A percentile compares a stretch with the other conserved stretches of the same genome.
Conservation (phyloP, 2,113 vertebrate genomes). For the Lophura nycthemera region DNA sequence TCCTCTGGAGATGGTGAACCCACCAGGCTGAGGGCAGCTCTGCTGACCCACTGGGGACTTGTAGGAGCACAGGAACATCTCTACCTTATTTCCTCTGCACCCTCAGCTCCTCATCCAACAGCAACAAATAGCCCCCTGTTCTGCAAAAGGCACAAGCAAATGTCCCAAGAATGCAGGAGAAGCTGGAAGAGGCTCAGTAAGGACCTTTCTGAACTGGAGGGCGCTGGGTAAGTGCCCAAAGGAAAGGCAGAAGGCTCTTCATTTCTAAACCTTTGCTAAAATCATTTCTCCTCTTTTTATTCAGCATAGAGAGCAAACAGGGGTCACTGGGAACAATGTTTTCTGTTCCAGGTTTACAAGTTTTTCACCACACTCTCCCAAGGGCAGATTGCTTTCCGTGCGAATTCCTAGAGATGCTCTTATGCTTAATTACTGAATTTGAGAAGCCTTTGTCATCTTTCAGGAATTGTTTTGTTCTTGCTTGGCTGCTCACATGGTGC, state of each 20-base stretch:
- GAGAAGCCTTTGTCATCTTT: constrained; percentile 63
- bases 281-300: background rate
- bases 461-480: constrained; percentile 52
- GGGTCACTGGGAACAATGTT: background rate
- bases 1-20: background rate
- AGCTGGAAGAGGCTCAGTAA: background rate
- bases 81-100: background rate
- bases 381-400: background rate
- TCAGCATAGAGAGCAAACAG: background rate
- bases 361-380: constrained; percentile 46
- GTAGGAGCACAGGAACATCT: background rate
- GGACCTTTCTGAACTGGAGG: background rate
- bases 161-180: background rate
- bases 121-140: background rate
- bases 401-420: constrained; percentile 39
- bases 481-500: constrained; percentile 39
- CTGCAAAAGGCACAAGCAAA: background rate
- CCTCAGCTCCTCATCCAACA: background rate
- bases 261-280: background rate
- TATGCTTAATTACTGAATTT: constrained; percentile 50
- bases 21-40: background rate
- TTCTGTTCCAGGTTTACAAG: constrained; percentile 19
- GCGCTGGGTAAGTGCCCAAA: background rate
- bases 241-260: background rate
- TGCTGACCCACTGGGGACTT: background rate